These are phyloP conservation scores for Drosophila burlai DNA, from an alignment of 1,140 invertebrate species.

Conservation along the genomic window DNA sequence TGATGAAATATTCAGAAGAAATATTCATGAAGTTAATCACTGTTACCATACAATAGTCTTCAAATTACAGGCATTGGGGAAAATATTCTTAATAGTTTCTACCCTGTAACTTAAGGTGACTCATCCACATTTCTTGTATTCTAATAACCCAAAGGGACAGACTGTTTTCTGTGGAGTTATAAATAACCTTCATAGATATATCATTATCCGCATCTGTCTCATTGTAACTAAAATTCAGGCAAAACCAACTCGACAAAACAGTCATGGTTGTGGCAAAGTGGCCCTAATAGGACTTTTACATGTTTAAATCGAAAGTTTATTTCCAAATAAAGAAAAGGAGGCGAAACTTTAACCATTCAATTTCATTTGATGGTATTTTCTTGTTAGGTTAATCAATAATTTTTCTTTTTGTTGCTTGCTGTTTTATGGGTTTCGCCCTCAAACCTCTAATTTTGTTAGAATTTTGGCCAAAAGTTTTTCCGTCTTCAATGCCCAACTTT, in stretches of 20 bases:
- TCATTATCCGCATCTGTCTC: not conserved
- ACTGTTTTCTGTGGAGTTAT: not conserved
- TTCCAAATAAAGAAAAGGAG: not conserved
- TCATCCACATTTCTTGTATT: not conserved
- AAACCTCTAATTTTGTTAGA: not conserved
- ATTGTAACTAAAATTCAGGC: not conserved
- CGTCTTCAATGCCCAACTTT: constrained; percentile 8
- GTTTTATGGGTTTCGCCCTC: constrained; percentile 2
- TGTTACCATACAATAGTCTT: not conserved
- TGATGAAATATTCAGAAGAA: not conserved
- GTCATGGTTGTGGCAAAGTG: constrained; percentile 13
- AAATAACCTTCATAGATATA: not conserved
- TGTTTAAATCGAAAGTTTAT: constrained; percentile 35
- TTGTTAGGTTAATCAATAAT: constrained; percentile 35
- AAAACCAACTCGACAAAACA: not conserved
- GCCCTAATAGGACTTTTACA: constrained; percentile 30
- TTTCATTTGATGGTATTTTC: constrained; percentile 36
- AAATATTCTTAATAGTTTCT: not conserved
- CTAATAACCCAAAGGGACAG: no score
- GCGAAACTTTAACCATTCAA: constrained; percentile 40
- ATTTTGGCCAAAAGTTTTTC: constrained; percentile 25
- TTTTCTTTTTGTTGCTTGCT: not conserved
- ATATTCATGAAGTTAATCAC: not conserved
- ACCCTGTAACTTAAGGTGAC: not conserved
- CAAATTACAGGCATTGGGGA: not conserved